Evolutionary conservation across 1,140 invertebrate genomes (phyloP), one percentile per base, ranked within the genome.

Genomic region (Druon quercuslanigerum): DNA sequence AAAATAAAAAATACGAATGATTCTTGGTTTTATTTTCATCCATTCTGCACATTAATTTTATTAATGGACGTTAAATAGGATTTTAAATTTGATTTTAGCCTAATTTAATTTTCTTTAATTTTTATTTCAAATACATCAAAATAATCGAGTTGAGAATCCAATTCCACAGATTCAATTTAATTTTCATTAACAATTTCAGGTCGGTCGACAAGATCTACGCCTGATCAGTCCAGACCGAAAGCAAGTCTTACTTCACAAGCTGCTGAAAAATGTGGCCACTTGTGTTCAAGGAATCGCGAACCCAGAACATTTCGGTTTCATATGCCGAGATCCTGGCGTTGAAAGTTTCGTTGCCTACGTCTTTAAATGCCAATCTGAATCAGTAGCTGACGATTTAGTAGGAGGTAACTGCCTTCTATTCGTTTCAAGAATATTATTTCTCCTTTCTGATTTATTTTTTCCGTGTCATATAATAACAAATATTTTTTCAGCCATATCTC

Each of bases 171-270:
- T 33, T 19, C 40, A 70, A 51, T 52, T 19, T 13, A 73, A 66
- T 75, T 79, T 74, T 70, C 80, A 74, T 74, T 74, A 87, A 76
- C 8, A 50, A 79, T 83, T 93, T 73, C 90, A 97, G 92, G 96
- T 99, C 19, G 97, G 96, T n/a, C 92, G 95, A 50, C 93, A 94
- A 66, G 97, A 99, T 90, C 92, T 99, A 33, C 94, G 96, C 66
- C 92, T 99, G 0, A 98, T 99, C 74, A 98, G 97, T 87, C 96
- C 97, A 0, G 97, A 99, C 88, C 93, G 96, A 51, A 99, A 99
- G 87, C 95, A 96, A 85, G 94, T 97, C 19, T 92, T 99, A 20
- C 92, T 99, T 3, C 96, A 97, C 86, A 96, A 97, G 83, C 94
- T 95, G 46, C 95, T 98, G 77, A 95, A 95, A 84, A 97, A 99